Percentiles rank a stretch among this genome's conserved stretches.
Evolutionary conservation across 2,113 vertebrate genomes (phyloP).

Genomic region (Cricetomys ansorgei): DNA sequence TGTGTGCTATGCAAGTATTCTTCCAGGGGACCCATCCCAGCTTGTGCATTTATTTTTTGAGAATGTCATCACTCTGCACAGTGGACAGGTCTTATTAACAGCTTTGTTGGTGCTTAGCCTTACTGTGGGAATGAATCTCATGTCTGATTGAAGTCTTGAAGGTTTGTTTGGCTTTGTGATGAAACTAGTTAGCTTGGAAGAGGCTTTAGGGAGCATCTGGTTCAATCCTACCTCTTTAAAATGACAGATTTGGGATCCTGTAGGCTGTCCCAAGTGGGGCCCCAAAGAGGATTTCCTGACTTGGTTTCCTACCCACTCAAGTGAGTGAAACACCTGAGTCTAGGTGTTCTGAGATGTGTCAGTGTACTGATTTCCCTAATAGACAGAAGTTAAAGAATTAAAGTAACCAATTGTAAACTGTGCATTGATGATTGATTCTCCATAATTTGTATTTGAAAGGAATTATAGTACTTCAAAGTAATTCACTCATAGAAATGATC

Average conservation of each 20-base stretch:
- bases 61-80: background rate
- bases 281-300: background rate
- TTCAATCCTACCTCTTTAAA: background rate
- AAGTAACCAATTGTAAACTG: background rate
- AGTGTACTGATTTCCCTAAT: background rate
- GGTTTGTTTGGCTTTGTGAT: background rate
- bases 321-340: background rate
- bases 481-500: constrained; percentile 3
- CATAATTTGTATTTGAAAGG: constrained; percentile 15
- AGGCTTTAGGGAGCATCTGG: background rate
- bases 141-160: background rate
- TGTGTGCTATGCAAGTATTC: no score
- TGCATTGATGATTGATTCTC: background rate
- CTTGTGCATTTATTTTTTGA: background rate
- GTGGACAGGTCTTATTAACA: background rate
- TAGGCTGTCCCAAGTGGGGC: background rate
- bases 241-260: background rate
- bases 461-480: background rate
- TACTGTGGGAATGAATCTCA: background rate
- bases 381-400: constrained; percentile 28
- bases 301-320: background rate
- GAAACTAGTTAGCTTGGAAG: background rate
- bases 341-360: background rate
- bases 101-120: background rate
- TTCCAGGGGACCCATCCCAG: no score